These are phyloP conservation scores for Irena cyanogastra DNA, from an alignment of 2,113 vertebrate genomes.

Conservation along the genomic window DNA sequence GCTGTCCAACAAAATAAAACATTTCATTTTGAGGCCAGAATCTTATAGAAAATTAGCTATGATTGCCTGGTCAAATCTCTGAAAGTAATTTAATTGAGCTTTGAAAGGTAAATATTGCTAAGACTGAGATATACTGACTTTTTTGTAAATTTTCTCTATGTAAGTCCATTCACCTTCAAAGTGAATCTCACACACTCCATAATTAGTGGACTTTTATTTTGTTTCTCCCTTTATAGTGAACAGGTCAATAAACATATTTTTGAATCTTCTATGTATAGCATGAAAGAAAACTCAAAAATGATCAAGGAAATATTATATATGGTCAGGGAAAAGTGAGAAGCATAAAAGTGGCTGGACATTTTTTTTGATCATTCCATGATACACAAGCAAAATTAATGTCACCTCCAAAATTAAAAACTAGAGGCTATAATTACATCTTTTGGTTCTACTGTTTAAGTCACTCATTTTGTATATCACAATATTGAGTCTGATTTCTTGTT, in stretches of 20 bases:
- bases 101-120: neutral
- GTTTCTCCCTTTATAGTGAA: neutral
- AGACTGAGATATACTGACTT: neutral
- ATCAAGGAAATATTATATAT: neutral
- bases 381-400: neutral
- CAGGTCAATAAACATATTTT: neutral
- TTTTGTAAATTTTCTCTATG: neutral
- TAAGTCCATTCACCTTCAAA: neutral
- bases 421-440: neutral
- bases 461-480: neutral
- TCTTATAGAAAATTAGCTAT: neutral
- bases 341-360: neutral
- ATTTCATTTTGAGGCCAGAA: neutral
- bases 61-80: neutral
- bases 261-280: accelerated
- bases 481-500: neutral
- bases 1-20: neutral
- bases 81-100: neutral
- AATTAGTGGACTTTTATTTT: neutral
- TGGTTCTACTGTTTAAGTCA: neutral
- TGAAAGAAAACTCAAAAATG: neutral
- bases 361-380: neutral
- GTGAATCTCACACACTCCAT: neutral
- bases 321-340: neutral
- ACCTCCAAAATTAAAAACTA: neutral